These are phyloP conservation scores for Saccopteryx leptura DNA, from an alignment of 2,113 vertebrate species.

Conservation along the genomic window DNA sequence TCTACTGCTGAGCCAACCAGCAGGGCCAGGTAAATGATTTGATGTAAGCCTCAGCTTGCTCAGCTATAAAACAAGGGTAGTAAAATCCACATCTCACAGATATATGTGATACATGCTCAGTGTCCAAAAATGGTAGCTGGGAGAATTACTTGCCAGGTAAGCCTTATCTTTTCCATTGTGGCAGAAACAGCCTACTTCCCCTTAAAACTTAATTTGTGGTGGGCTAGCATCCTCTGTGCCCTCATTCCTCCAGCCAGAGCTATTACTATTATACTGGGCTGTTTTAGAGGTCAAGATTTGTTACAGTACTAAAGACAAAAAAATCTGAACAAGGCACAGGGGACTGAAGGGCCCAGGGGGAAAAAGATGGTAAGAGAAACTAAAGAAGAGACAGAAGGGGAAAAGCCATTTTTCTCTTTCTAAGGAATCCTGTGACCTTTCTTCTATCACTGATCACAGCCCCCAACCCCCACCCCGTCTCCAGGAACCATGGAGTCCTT, in stretches of 20 bases:
- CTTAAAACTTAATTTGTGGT: neutral
- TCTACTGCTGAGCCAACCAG: too few species aligned
- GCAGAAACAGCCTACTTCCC: neutral
- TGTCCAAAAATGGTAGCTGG: neutral
- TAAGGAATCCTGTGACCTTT: constrained; percentile 48
- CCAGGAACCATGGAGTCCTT: constrained; percentile 91
- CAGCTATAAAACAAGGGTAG: neutral
- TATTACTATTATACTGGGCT: neutral
- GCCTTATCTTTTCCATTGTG: neutral
- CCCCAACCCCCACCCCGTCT: too few species aligned
- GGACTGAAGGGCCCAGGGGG: neutral
- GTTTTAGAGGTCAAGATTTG: neutral
- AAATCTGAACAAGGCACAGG: neutral
- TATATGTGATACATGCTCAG: neutral
- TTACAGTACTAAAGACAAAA: neutral
- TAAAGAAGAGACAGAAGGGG: neutral
- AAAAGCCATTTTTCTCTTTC: constrained; percentile 31
- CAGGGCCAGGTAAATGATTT: neutral
- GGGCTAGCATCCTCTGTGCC: neutral
- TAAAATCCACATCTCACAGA: neutral
- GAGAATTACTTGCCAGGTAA: neutral
- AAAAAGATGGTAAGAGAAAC: neutral
- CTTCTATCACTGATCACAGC: neutral
- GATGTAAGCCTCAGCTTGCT: neutral
- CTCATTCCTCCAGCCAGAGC: neutral